Base-by-base conservation (phyloP, 2,888 invertebrate species). In the Habrosyne pyritoides region DNA sequence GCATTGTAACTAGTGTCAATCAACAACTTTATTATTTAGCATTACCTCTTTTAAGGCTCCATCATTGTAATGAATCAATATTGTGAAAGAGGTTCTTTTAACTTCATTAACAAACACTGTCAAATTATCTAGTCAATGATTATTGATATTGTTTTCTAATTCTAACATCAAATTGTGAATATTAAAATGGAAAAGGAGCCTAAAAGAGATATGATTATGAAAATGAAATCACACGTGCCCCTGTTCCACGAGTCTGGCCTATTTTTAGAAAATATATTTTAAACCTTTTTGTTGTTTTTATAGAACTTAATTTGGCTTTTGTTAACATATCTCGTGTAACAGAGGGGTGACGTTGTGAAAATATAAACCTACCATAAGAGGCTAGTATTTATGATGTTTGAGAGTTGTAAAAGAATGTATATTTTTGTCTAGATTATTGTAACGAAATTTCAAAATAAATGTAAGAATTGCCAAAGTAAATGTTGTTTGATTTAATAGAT, bases 381-480 rank as follows among this genome's bases (percentile, higher is more conserved):
- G 67, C 67, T 68, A 70, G 65, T 68, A 63, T 64, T 63, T 14
- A 42, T 42, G 18, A 42, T 54, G 57, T 56, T 50, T 47, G 56
- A 49, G 36, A 60, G 61, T 54, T 56, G 55, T 55, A 71, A 73
- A 60, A 62, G 53, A 57, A 66, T 79, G 78, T 79, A 76, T 81
- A 79, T 79, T 80, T 63, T 69, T 66, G 56, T 65, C 55, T 64
- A 64, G 63, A 54, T 42, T 52, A 57, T 63, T 74, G 71, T 76
- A 72, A 75, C 63, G 64, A 73, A 79, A 75, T 74, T 76, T 76
- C 74, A 74, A 74, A 83, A 81, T 82, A 81, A 83, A 83, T 67
- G 63, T 75, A 70, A 77, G 71, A 75, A 77, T 81, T 83, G 84
- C 84, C 85, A 84, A 84, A 83, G 81, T 81, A 69, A 52, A 48